Conservation (phyloP, 1,140 invertebrate species). For the Drosophila pachea region DNA sequence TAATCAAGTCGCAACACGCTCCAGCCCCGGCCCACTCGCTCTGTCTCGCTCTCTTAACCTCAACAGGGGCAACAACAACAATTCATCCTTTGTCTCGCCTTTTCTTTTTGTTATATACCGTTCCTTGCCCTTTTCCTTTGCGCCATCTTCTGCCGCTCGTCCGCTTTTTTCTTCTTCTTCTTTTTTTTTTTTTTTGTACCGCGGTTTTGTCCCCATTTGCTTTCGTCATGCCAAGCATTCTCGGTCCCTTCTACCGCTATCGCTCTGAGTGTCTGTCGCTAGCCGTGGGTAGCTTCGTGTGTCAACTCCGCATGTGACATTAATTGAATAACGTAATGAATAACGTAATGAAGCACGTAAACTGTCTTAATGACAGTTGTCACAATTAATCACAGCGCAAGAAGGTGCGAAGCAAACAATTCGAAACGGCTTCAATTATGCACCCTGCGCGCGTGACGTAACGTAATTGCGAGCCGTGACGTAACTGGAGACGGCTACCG, state of each 20-base stretch:
- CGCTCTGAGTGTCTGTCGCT: background rate
- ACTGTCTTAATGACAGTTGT: slow-evolving; percentile 42
- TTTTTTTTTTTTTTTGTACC: background rate
- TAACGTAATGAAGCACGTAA: slow-evolving; percentile 50
- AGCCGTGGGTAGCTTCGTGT: background rate
- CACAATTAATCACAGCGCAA: slow-evolving; percentile 34
- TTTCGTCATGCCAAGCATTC: background rate
- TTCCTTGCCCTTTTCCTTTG: slow-evolving; percentile 1
- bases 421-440: slow-evolving; percentile 3
- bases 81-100: slow-evolving; percentile 37
- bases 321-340: slow-evolving; percentile 52
- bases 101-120: background rate
- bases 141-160: background rate
- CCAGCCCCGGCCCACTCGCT: background rate
- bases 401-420: slow-evolving; percentile 6
- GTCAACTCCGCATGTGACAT: slow-evolving; percentile 27
- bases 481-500: background rate
- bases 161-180: background rate
- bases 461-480: slow-evolving; percentile 8
- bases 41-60: background rate
- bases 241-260: slow-evolving; percentile 10
- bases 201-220: slow-evolving; percentile 2
- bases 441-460: slow-evolving; percentile 1
- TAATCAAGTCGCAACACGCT: slow-evolving; percentile 56
- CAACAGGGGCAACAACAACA: slow-evolving; percentile 26